A percentile compares a stretch with the other conserved stretches of the same genome.
phyloP scores from a whole-genome alignment of 2,797 vertebrate genomes.

The Hemitrygon akajei region DNA sequence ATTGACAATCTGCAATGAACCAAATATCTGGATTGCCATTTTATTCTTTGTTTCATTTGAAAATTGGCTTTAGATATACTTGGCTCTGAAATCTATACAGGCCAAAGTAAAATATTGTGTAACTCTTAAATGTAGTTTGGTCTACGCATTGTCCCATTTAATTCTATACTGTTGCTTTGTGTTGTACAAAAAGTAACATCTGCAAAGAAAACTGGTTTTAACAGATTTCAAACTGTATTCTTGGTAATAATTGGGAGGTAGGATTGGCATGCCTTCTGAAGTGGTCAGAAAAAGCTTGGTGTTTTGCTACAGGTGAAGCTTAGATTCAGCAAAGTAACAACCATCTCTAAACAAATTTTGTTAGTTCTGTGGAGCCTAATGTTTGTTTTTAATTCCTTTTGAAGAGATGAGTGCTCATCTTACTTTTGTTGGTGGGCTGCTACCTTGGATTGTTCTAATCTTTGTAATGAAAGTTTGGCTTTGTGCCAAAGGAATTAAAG shows the following conservation, averaged over 20 bases:
- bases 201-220: not conserved
- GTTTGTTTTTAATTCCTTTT: not conserved
- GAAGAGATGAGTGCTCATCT: too few relatives aligned
- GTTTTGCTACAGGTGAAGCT: not conserved
- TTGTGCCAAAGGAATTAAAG: too few relatives aligned
- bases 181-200: not conserved
- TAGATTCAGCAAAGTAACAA: not conserved
- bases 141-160: not conserved
- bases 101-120: not conserved
- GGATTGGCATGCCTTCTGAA: not conserved
- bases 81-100: not conserved
- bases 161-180: not conserved
- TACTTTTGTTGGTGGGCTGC: too few relatives aligned
- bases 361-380: not conserved
- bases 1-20: not conserved
- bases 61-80: not conserved
- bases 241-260: not conserved
- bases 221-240: not conserved
- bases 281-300: not conserved
- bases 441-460: too few relatives aligned
- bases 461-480: too few relatives aligned
- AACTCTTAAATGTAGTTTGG: constrained; percentile 9
- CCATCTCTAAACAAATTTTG: not conserved
- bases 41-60: not conserved
- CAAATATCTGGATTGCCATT: not conserved